phyloP scores from a whole-genome alignment of 2,113 vertebrate genomes.

The Loxodonta africana region DNA sequence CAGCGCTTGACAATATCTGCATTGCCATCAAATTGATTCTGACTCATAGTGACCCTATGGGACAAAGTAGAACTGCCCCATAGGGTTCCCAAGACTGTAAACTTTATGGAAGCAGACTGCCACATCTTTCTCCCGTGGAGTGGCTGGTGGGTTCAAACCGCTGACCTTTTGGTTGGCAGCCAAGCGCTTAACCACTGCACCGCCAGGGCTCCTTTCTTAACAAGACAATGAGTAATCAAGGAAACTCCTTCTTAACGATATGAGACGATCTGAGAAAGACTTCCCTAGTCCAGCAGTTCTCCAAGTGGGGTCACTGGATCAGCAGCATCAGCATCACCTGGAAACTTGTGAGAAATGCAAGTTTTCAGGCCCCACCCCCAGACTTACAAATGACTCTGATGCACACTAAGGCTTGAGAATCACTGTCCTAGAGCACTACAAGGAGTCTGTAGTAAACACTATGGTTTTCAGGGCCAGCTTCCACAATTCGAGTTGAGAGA shows the following conservation, averaged over 20 bases:
- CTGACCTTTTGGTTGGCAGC: neutral
- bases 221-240: neutral
- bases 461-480: neutral
- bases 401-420: neutral
- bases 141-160: neutral
- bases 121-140: neutral
- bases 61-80: neutral
- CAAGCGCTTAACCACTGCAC: neutral
- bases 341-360: no score
- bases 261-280: no score
- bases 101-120: no score
- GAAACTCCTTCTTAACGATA: neutral
- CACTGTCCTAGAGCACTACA: rapidly evolving
- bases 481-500: neutral
- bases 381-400: no score
- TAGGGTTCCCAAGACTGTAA: no score
- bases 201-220: neutral
- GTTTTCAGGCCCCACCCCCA: no score
- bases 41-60: neutral
- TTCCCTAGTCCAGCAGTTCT: rapidly evolving
- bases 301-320: no score
- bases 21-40: neutral
- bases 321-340: neutral
- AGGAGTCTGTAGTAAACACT: rapidly evolving
- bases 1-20: rapidly evolving